A percentile compares a stretch with the other conserved stretches of the same genome.
Evolutionary conservation across 2,113 vertebrate species (phyloP).

Genomic region (Fulica atra): DNA sequence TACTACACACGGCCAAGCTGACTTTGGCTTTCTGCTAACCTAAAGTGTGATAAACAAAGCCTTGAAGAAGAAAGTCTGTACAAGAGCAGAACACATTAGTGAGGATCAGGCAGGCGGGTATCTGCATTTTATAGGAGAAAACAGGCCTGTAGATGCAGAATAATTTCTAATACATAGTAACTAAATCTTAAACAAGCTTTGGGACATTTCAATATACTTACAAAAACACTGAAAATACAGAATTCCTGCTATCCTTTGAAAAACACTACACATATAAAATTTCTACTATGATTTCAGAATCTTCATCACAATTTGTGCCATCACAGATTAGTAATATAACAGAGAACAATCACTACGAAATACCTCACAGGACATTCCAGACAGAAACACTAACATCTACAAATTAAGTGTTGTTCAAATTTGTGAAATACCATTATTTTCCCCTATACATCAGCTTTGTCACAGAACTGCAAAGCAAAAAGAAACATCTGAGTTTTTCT

Average conservation of each 20-base stretch:
- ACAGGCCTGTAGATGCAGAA: neutral
- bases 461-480: neutral
- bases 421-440: neutral
- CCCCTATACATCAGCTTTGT: neutral
- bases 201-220: neutral
- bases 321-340: neutral
- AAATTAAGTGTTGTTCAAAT: neutral
- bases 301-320: neutral
- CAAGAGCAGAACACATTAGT: neutral
- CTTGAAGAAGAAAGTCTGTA: neutral
- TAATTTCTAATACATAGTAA: neutral
- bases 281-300: neutral
- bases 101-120: neutral
- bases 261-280: neutral
- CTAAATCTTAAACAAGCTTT: neutral
- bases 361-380: neutral
- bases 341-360: neutral
- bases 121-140: neutral
- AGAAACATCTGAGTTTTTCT: neutral
- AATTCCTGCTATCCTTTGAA: neutral
- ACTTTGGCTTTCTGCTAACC: neutral
- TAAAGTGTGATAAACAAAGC: neutral
- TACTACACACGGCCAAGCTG: neutral
- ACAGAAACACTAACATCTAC: neutral
- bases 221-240: neutral